phyloP scores from a whole-genome alignment of 2,797 vertebrate genomes.

The Xerus rutilus region DNA sequence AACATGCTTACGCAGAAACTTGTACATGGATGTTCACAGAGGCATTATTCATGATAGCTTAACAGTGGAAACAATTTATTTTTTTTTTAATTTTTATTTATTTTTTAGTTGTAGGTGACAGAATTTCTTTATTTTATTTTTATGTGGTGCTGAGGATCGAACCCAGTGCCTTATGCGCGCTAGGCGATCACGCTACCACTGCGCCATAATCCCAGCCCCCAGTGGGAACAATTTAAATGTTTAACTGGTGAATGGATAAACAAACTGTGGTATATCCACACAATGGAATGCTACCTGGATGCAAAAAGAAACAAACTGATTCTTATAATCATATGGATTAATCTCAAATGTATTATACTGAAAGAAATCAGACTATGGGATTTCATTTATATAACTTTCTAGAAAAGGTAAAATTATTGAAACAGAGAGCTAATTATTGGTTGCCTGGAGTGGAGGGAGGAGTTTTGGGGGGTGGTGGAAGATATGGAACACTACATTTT shows the following conservation, averaged over 20 bases:
- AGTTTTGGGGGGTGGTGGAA: not conserved
- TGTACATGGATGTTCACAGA: not conserved
- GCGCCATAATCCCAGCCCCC: too few species aligned
- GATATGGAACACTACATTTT: not conserved
- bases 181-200: too few species aligned
- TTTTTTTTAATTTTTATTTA: too few species aligned
- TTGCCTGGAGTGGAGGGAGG: not conserved
- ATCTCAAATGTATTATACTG: not conserved
- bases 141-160: too few species aligned
- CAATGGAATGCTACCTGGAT: not conserved
- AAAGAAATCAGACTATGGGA: not conserved
- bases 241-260: not conserved
- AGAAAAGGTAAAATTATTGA: not conserved
- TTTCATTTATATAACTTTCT: not conserved
- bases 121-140: too few species aligned
- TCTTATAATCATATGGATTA: not conserved
- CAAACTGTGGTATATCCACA: not conserved
- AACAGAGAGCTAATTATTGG: not conserved
- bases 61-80: not conserved
- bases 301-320: slow-evolving; percentile 29
- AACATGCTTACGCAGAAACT: not conserved
- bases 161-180: too few species aligned
- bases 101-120: too few species aligned
- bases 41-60: not conserved
- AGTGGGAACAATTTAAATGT: not conserved